phyloP scores from a whole-genome alignment of 1,140 invertebrate species.

The Laupala kohalensis region DNA sequence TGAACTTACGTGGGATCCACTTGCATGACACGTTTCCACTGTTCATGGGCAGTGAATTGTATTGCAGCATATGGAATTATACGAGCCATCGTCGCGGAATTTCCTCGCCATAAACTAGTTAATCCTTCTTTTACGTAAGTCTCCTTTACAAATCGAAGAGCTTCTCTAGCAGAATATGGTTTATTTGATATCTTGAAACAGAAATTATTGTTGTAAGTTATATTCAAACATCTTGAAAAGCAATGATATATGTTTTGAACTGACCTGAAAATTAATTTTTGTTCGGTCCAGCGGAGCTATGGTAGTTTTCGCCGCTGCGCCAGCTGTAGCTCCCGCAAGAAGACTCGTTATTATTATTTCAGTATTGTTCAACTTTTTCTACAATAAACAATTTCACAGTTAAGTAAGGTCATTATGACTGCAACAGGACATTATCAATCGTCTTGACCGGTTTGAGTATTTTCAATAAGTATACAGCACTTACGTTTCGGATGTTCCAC shows the following conservation, averaged over 20 bases:
- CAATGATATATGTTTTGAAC: constrained; percentile 14
- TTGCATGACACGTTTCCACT: constrained; percentile 74
- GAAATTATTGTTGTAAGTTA: too few relatives aligned
- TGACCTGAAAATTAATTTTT: constrained; percentile 95
- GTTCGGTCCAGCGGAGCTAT: constrained; percentile 95
- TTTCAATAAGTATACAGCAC: too few relatives aligned
- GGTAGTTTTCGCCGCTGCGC: constrained; percentile 85
- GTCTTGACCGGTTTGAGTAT: too few relatives aligned
- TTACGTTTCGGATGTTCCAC: too few relatives aligned
- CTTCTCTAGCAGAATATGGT: constrained; percentile 66
- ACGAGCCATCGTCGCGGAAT: constrained; percentile 93
- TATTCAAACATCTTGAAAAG: too few relatives aligned
- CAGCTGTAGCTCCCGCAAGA: constrained; percentile 73
- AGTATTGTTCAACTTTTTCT: constrained; percentile 27
- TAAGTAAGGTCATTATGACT: too few relatives aligned
- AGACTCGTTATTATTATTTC: constrained; percentile 53
- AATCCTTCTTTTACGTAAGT: constrained; percentile 63
- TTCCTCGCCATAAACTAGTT: constrained; percentile 83
- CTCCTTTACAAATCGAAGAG: constrained; percentile 58
- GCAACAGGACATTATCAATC: too few relatives aligned
- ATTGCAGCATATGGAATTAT: constrained; percentile 95
- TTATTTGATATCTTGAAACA: constrained; percentile 36
- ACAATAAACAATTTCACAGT: too few relatives aligned
- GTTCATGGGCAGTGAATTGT: constrained; percentile 93
- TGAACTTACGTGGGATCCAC: constrained; percentile 36